phyloP scores from a whole-genome alignment of 2,113 vertebrate species.

The Phalacrocorax brasilianus region DNA sequence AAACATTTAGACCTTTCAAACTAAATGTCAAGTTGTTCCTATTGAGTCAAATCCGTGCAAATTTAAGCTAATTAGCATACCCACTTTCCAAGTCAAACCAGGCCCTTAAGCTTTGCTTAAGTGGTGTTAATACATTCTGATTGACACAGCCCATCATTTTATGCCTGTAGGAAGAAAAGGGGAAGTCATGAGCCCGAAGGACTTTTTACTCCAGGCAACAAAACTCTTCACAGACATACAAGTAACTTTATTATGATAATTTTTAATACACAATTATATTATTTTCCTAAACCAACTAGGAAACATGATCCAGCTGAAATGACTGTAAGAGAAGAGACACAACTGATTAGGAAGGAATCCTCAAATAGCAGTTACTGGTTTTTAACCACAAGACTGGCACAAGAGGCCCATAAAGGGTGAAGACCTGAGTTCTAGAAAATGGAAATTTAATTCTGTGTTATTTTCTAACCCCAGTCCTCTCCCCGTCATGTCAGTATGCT shows the following conservation, averaged over 20 bases:
- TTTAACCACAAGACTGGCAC: not conserved
- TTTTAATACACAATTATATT: not conserved
- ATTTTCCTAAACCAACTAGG: not conserved
- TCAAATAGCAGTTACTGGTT: not conserved
- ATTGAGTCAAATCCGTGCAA: slow-evolving; percentile 41
- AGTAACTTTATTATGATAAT: not conserved
- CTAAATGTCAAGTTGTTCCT: slow-evolving; percentile 58
- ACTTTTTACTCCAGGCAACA: not conserved
- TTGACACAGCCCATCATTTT: not conserved
- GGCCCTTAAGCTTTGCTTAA: not conserved
- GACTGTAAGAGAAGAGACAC: not conserved
- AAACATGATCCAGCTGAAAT: not conserved
- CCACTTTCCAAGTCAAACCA: slow-evolving; percentile 16
- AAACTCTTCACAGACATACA: not conserved
- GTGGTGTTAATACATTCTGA: not conserved
- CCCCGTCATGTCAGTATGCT: not conserved
- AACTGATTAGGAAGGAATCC: not conserved
- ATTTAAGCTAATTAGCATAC: slow-evolving; percentile 39
- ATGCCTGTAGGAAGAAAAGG: not conserved
- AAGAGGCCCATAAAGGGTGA: not conserved
- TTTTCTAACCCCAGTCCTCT: not conserved
- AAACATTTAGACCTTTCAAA: slow-evolving; percentile 48
- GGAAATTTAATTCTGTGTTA: not conserved
- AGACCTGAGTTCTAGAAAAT: not conserved
- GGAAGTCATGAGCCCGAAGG: not conserved